These are phyloP conservation scores for Automeris io DNA, from an alignment of 2,888 invertebrate genomes.

Conservation along the genomic window DNA sequence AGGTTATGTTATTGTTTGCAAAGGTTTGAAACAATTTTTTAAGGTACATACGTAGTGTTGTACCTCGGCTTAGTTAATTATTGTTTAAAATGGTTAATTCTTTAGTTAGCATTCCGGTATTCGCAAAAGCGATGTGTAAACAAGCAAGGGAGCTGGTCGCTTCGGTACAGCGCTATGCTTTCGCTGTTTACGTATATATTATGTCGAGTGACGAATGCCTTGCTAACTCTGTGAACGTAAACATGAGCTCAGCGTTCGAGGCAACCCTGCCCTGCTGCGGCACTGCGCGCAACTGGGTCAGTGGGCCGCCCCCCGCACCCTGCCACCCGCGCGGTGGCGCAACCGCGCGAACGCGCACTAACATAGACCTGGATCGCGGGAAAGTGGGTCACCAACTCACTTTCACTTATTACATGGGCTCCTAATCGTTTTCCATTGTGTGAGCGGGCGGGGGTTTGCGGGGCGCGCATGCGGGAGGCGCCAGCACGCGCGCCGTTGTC, in stretches of 20 bases:
- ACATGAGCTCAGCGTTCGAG: conserved; percentile 64
- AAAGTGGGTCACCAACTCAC: conserved; percentile 94
- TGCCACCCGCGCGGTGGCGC: conserved; percentile 73
- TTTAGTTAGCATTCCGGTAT: neutral
- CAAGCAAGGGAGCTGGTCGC: conserved; percentile 13
- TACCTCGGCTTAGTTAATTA: neutral
- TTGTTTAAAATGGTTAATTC: neutral
- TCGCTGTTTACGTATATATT: conserved; percentile 19
- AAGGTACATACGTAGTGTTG: neutral
- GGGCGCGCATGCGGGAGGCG: conserved; percentile 74
- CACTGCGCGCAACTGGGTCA: conserved; percentile 87
- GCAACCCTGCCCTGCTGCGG: conserved; percentile 79
- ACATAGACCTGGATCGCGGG: conserved; percentile 95
- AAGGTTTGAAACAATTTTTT: neutral
- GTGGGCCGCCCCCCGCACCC: conserved; percentile 82
- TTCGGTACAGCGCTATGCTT: conserved; percentile 19
- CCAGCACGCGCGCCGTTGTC: conserved; percentile 70
- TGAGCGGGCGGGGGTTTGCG: conserved; percentile 75
- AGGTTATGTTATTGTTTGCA: neutral
- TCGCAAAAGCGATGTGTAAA: neutral
- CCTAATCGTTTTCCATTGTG: conserved; percentile 84
- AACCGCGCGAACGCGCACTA: conserved; percentile 79
- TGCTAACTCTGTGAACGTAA: conserved; percentile 66
- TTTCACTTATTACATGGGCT: conserved; percentile 92
- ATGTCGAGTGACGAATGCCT: conserved; percentile 37